These are phyloP conservation scores for Tachuris rubrigastra DNA, from an alignment of 2,113 vertebrate genomes.

Conservation along the genomic window DNA sequence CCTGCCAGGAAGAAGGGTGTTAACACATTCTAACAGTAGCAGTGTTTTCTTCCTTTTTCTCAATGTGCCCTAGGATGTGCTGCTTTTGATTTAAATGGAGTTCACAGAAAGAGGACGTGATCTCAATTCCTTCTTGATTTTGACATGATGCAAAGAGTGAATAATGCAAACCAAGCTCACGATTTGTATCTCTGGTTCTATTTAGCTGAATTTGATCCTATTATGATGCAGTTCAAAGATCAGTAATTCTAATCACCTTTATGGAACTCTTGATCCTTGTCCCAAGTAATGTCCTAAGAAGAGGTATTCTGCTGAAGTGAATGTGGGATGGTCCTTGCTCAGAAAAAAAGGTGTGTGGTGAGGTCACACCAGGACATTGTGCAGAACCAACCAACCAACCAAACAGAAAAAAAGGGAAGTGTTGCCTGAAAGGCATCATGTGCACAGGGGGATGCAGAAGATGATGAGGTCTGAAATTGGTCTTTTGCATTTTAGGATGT, in stretches of 20 bases:
- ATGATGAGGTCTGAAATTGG: background rate
- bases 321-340: background rate
- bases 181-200: background rate
- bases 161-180: background rate
- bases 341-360: background rate
- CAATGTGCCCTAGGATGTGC: fast-evolving
- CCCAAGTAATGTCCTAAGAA: background rate
- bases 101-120: background rate
- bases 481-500: background rate
- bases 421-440: background rate
- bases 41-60: background rate
- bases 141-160: background rate
- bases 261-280: background rate
- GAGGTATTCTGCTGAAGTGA: background rate
- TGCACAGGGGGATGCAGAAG: background rate
- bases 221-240: background rate
- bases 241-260: background rate
- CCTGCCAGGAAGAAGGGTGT: background rate
- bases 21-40: background rate
- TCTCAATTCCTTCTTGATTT: background rate
- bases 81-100: background rate
- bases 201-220: background rate
- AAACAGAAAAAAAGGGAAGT: background rate
- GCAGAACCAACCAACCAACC: background rate
- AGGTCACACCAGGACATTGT: background rate